Evolutionary conservation across 53 echinoderm and acorn worm genomes (phyloP), one percentile per base, ranked within the genome.

Genomic region (Stichopus horrens): DNA sequence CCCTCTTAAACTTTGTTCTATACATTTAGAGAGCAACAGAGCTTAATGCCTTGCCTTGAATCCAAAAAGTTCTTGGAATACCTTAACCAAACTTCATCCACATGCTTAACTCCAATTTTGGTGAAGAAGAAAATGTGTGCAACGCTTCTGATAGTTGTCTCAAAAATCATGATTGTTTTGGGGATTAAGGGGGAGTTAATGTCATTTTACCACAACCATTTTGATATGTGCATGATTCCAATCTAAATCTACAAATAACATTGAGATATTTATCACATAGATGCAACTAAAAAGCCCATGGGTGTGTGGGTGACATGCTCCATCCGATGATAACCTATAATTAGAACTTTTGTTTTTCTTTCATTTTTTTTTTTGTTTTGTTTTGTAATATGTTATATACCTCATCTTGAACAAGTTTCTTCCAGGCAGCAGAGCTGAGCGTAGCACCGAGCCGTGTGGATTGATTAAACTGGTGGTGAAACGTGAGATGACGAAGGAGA

Each of bases 401-500:
- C 87, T 87, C 87, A 19, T 87, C 87, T 52, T 74, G 74, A 21
- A 74, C 74, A 0, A 87, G 74, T 57, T 87, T 74, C 87, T 87
- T 87, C 87, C 87, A 87, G n/a, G 74, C 74, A 57, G 87, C 87
- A 21, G 74, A 19, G 9, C 87, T 87, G 87, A 87, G 74, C 5
- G 87, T 87, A 16, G 87, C 87, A 6, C 87, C 87, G 13, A 87
- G 87, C 37, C 87, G 87, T 53, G 75, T 55, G 53, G 85, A 63
- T 18, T 85, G 85, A 59, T 85, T 85, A 52, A 65, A 85, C 85
- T 85, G 68, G 18, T 52, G 67, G 23, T 22, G 7, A 37, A 37
- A 37, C 16, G 77, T 16, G 77, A 76, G 77, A 76, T 7, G 52
- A 76, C 23, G 7, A 51, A 76, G 52, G 71, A 71, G 68, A 71